Evolutionary conservation across 2,888 invertebrate species (phyloP), one percentile per base, ranked within the genome.

Genomic region (Drosophila prolongata): DNA sequence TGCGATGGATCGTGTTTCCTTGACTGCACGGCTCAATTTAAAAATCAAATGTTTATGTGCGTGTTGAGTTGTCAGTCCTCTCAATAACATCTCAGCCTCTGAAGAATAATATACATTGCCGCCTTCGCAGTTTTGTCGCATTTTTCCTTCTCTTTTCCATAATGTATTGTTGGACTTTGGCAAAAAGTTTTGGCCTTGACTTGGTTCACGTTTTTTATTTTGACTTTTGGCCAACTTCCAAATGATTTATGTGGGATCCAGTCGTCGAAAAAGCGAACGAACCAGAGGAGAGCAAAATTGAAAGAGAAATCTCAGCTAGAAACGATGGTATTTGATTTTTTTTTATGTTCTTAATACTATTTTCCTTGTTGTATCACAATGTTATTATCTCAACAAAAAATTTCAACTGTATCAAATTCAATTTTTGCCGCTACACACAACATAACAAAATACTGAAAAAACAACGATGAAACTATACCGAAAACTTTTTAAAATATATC

Each of bases 161-260:
- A 34, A 19, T n/a, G 16, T 52, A 14, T 43, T 30, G 16, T 46
- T 73, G 74, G 73, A 72, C 74, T 64, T 72, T 71, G 72, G 34
- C 56, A 38, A 30, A 19, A 42, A 30, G 43, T 52, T 54, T 11
- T 40, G 56, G 65, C 58, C 75, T 61, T 75, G 75, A 74, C 67
- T 62, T 13, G 44, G 49, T 52, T 55, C 62, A 34, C 38, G 27
- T 49, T 66, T 58, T 44, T 53, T 49, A 9, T 38, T 6, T 42
- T 53, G 55, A 16, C 35, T 8, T 8, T 76, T 76, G 76, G 76
- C 67, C 44, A 60, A 60, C 54, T 52, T 62, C 76, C 66, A 76
- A 76, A 49, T 76, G 76, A 71, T 76, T 76, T 76, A 76, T 76
- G 53, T 49, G 49, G 35, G 61, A 67, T 61, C 55, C 37, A 52